These are phyloP conservation scores for Callimorpha dominula DNA, from an alignment of 2,888 invertebrate genomes.

Conservation along the genomic window DNA sequence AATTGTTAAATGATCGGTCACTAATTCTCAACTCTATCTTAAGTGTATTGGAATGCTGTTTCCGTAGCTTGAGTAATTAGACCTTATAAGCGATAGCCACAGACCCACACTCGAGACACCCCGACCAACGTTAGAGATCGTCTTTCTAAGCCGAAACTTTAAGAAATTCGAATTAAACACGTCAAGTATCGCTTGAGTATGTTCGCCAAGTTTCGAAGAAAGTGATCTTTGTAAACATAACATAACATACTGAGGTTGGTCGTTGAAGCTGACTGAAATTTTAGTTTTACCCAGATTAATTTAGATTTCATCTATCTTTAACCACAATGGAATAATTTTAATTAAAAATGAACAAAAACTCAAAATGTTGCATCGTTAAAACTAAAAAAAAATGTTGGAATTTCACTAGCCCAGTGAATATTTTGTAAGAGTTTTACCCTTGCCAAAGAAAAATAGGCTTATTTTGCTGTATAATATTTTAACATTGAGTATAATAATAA, in stretches of 20 bases:
- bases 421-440: too few relatives aligned
- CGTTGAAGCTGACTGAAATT: not conserved
- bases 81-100: not conserved
- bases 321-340: too few relatives aligned
- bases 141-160: conserved; percentile 9
- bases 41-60: not conserved
- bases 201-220: not conserved
- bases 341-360: too few relatives aligned
- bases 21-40: not conserved
- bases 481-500: too few relatives aligned
- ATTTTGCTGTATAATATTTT: too few relatives aligned
- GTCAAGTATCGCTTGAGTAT: not conserved
- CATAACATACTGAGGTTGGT: not conserved
- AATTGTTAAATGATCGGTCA: not conserved
- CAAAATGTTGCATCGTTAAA: too few relatives aligned
- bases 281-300: not conserved
- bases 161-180: not conserved
- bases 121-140: not conserved
- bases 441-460: too few relatives aligned
- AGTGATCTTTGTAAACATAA: conserved; percentile 9
- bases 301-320: too few relatives aligned
- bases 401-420: too few relatives aligned
- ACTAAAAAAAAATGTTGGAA: too few relatives aligned
- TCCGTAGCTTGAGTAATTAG: not conserved
- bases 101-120: not conserved